These are phyloP conservation scores for Elanoides forficatus DNA, from an alignment of 2,113 vertebrate species.

Conservation along the genomic window DNA sequence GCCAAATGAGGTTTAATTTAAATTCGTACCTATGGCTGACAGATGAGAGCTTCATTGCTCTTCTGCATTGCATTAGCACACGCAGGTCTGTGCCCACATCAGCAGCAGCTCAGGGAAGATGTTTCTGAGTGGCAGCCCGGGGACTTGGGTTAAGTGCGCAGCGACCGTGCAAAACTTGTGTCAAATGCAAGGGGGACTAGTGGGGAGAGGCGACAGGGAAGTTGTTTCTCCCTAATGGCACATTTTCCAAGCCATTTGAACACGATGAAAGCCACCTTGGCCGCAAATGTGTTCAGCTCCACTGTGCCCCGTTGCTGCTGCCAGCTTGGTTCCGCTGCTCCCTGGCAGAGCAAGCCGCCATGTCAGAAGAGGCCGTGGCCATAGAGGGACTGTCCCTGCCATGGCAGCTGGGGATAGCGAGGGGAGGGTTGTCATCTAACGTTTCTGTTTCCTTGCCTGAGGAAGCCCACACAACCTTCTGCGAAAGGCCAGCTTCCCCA, in stretches of 20 bases:
- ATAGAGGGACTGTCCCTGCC: fast-evolving
- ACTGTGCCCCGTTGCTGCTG: background rate
- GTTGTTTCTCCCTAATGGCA: background rate
- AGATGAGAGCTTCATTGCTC: constrained; percentile 25
- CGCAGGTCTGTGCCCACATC: background rate
- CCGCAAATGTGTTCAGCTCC: background rate
- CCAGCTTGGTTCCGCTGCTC: background rate
- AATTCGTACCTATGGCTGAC: constrained; percentile 55
- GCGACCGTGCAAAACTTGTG: fast-evolving
- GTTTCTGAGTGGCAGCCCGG: background rate
- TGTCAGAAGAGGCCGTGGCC: background rate
- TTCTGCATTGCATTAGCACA: background rate
- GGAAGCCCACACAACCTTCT: background rate
- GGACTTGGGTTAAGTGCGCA: background rate
- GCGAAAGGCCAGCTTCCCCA: background rate
- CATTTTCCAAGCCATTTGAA: background rate
- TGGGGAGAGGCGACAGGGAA: background rate
- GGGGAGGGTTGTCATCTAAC: background rate
- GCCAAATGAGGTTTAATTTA: constrained; percentile 73
- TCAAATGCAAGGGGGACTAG: background rate
- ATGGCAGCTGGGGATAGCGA: background rate
- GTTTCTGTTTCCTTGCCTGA: background rate
- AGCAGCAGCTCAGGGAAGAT: background rate
- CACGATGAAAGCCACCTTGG: background rate
- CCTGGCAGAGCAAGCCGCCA: background rate